phyloP scores from a whole-genome alignment of 2,113 vertebrate genomes.

The Oxygymnocypris stewartii region DNA sequence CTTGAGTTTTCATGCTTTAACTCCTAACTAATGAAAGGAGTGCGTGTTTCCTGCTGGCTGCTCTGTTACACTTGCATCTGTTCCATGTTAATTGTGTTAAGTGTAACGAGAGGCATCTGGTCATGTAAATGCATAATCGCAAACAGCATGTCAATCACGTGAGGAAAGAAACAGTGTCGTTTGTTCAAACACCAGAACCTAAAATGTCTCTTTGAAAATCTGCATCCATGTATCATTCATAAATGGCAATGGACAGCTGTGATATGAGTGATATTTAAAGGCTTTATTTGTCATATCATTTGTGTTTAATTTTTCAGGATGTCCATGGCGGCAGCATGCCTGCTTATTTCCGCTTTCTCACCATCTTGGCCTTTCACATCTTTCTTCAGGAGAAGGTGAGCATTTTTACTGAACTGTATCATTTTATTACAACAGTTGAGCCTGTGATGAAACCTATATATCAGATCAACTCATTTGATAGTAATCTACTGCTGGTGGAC shows the following conservation, averaged over 20 bases:
- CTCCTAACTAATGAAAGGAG: background rate
- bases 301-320: slow-evolving; percentile 67
- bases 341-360: slow-evolving; percentile 93
- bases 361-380: slow-evolving; percentile 92
- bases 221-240: background rate
- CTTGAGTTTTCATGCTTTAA: background rate
- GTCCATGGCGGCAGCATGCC: slow-evolving; percentile 78
- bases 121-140: background rate
- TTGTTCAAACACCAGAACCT: background rate
- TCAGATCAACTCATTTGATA: background rate
- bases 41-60: background rate
- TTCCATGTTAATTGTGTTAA: slow-evolving; percentile 9
- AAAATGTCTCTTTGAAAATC: background rate
- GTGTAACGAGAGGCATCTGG: background rate
- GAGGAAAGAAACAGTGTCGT: background rate
- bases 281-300: background rate
- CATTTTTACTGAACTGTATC: background rate
- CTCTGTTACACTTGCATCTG: background rate
- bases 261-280: background rate
- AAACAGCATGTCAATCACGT: background rate
- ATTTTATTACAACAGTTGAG: background rate
- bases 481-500: background rate
- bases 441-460: background rate
- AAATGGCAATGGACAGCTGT: background rate
- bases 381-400: slow-evolving; percentile 93